phyloP scores from a whole-genome alignment of 2,888 invertebrate genomes.

The Limnephilus rhombicus region DNA sequence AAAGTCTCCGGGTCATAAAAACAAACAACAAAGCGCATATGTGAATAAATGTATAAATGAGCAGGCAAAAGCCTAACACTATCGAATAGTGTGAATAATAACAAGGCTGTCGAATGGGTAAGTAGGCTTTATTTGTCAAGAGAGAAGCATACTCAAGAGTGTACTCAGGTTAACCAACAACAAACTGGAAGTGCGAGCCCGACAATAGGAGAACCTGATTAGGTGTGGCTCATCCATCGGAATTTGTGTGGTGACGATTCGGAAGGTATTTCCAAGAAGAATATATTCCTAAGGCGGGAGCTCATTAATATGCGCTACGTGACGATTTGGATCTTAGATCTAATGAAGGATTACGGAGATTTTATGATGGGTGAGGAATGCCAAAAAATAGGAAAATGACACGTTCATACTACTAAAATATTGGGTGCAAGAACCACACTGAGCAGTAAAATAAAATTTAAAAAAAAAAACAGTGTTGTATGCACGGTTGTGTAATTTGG shows the following conservation, averaged over 20 bases:
- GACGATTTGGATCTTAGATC: neutral
- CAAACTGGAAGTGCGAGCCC: neutral
- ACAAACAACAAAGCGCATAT: neutral
- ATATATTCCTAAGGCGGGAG: neutral
- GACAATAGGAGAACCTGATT: slow-evolving; percentile 13
- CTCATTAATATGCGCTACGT: neutral
- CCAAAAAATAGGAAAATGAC: neutral
- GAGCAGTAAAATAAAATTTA: neutral
- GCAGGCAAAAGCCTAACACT: neutral
- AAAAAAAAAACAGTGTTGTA: neutral
- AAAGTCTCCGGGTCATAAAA: neutral
- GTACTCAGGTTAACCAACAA: neutral
- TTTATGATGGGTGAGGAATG: neutral
- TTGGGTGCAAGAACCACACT: neutral
- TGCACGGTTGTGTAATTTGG: neutral
- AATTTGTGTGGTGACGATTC: slow-evolving; percentile 20
- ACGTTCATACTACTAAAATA: neutral
- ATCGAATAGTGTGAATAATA: neutral
- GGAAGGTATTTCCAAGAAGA: slow-evolving; percentile 1
- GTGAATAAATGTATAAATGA: neutral
- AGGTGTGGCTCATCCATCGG: slow-evolving; percentile 22
- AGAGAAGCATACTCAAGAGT: neutral
- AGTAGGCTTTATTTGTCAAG: neutral
- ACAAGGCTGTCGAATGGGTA: neutral
- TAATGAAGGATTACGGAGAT: neutral